Percentiles rank a stretch among this genome's conserved stretches.
These are phyloP conservation scores for Molossus molossus DNA, from an alignment of 2,797 vertebrate species.

Conservation along the genomic window DNA sequence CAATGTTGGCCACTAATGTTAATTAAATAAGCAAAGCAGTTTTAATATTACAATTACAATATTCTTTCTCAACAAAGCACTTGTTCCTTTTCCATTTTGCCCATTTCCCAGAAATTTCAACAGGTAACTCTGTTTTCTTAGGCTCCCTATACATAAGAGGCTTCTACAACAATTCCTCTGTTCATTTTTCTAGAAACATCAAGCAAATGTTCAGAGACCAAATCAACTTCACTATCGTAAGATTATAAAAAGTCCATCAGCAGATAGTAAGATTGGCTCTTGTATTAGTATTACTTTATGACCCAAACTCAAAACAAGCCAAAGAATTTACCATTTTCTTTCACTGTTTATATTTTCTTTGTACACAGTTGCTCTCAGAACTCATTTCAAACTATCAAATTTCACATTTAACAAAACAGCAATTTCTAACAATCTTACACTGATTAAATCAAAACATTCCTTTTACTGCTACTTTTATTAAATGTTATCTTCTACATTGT, in stretches of 20 bases:
- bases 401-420: conserved; percentile 15
- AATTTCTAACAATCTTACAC: neutral
- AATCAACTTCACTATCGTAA: conserved; percentile 61
- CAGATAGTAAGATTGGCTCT: conserved; percentile 36
- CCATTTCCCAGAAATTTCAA: conserved; percentile 26
- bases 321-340: conserved; percentile 45
- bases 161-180: conserved; percentile 50
- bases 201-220: conserved; percentile 51
- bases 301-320: conserved; percentile 21
- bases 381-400: conserved; percentile 47
- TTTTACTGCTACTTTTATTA: conserved; percentile 35
- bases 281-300: conserved; percentile 39
- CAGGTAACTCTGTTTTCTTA: conserved; percentile 65
- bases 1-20: conserved; percentile 4
- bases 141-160: neutral
- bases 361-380: neutral
- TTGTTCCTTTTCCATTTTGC: conserved; percentile 60
- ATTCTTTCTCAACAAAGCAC: conserved; percentile 65
- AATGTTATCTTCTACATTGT: conserved; percentile 39
- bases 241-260: conserved; percentile 32
- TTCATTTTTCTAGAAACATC: conserved; percentile 70
- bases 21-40: conserved; percentile 13
- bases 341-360: conserved; percentile 43
- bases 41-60: conserved; percentile 4
- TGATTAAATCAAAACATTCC: conserved; percentile 45